Conservation (phyloP, 2,888 invertebrate species). For the Rambutsinella grinnellia region DNA sequence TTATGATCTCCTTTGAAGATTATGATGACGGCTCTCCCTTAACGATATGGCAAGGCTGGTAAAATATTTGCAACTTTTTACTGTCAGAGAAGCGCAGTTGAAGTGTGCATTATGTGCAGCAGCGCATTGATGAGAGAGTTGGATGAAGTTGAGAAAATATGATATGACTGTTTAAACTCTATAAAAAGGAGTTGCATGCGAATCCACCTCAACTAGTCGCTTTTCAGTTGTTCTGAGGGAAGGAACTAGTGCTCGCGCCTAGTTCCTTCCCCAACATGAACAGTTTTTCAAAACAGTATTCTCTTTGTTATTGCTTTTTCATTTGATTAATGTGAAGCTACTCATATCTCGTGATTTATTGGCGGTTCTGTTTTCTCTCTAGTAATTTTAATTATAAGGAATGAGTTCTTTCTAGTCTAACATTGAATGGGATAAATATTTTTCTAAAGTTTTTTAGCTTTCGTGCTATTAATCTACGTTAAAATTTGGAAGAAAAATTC, state of each 20-base stretch:
- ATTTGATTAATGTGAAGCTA: neutral
- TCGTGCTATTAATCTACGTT: too few relatives aligned
- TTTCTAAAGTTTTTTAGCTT: neutral
- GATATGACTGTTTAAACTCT: conserved; percentile 17
- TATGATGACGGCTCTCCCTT: neutral
- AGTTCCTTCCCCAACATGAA: conserved; percentile 41
- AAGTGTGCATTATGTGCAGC: neutral
- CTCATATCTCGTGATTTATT: too few relatives aligned
- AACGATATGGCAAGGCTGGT: neutral
- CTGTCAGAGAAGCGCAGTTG: neutral
- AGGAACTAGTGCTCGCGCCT: conserved; percentile 31
- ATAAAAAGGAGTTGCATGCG: conserved; percentile 22
- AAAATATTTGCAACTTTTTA: neutral
- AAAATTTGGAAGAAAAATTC: neutral
- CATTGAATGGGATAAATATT: neutral
- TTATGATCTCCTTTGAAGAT: neutral
- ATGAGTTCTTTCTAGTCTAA: conserved; percentile 41
- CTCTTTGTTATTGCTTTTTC: conserved; percentile 7
- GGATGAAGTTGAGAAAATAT: too few relatives aligned
- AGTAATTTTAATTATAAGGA: neutral
- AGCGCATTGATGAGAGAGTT: neutral
- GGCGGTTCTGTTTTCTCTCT: conserved; percentile 6
- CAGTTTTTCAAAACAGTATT: neutral
- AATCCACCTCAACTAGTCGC: conserved; percentile 35
- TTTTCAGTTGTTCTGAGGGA: conserved; percentile 50